Percentiles rank a stretch among this genome's conserved stretches.
Evolutionary conservation across 2,113 vertebrate species (phyloP).

Genomic region (Tricholaema leucomelas): DNA sequence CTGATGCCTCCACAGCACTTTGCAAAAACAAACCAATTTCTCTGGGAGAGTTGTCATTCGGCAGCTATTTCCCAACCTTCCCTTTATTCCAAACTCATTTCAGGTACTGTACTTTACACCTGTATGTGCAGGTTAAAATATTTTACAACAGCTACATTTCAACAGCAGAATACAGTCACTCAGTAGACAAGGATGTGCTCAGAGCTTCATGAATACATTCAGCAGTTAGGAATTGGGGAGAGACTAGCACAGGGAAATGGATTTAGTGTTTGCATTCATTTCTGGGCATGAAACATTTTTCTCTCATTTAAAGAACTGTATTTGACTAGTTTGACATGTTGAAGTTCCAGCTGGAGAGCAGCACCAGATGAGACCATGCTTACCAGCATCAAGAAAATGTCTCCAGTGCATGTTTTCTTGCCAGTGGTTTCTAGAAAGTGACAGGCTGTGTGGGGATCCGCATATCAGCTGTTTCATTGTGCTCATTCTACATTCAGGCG

Average conservation of each 20-base stretch:
- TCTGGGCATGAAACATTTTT: conserved; percentile 58
- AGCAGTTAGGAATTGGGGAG: conserved; percentile 60
- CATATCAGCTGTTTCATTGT: conserved; percentile 2
- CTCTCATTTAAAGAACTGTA: conserved; percentile 68
- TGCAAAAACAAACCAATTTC: conserved; percentile 18
- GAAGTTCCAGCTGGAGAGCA: conserved; percentile 65
- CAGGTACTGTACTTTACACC: conserved; percentile 17
- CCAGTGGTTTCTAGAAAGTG: conserved; percentile 33
- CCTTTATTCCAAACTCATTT: background rate
- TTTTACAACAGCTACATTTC: conserved; percentile 32
- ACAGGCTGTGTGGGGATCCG: background rate
- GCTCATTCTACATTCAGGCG: background rate
- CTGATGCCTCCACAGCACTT: background rate
- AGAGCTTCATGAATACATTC: conserved; percentile 70
- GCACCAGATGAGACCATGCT: conserved; percentile 54
- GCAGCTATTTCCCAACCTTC: background rate
- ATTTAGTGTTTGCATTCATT: conserved; percentile 69
- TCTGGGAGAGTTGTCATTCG: background rate
- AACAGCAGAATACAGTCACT: conserved; percentile 34
- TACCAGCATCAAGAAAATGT: conserved; percentile 56
- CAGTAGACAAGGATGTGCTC: conserved; percentile 40
- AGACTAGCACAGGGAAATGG: conserved; percentile 43
- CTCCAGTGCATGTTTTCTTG: conserved; percentile 53
- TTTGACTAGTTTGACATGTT: conserved; percentile 60
- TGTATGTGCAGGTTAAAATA: conserved; percentile 30